Evolutionary conservation across 2,888 invertebrate species (phyloP).

Genomic region (Linyphia triangularis): DNA sequence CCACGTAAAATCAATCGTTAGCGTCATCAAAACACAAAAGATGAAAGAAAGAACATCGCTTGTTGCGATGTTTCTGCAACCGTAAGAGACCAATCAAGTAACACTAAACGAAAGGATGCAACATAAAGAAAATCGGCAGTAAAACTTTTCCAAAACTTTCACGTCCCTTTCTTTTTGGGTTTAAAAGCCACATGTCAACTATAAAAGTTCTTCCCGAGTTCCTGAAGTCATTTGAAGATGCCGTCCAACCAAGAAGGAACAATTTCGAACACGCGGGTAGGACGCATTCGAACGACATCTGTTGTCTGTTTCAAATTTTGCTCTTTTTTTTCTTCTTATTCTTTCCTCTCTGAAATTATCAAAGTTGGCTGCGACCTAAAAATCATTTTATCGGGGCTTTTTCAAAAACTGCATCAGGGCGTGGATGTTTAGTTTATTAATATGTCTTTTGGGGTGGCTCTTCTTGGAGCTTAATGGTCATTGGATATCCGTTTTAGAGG

Average conservation of each 20-base stretch:
- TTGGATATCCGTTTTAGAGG: neutral
- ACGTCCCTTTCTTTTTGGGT: neutral
- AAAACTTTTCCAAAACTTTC: conserved; percentile 57
- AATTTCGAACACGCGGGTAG: conserved; percentile 46
- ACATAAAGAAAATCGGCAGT: conserved; percentile 20
- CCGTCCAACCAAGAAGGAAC: conserved; percentile 21
- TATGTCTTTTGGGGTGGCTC: neutral
- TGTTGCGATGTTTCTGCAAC: neutral
- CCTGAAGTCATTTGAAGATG: conserved; percentile 59
- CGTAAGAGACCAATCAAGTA: conserved; percentile 15
- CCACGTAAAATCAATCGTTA: too few relatives aligned
- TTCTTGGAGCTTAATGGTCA: neutral
- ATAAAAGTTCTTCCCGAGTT: conserved; percentile 50
- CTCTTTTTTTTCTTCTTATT: conserved; percentile 8
- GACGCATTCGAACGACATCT: conserved; percentile 58
- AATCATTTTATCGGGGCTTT: neutral
- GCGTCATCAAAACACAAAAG: too few relatives aligned
- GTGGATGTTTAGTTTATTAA: conserved; percentile 38
- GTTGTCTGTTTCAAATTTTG: conserved; percentile 35
- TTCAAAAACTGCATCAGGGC: neutral
- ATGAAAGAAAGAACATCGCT: too few relatives aligned
- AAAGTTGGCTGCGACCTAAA: conserved; percentile 51
- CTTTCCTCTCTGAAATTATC: conserved; percentile 41
- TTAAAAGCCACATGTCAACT: conserved; percentile 52
- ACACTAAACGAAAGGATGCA: conserved; percentile 14